Evolutionary conservation across 1,140 invertebrate genomes (phyloP), one percentile per base, ranked within the genome.

Genomic region (Babylonia areolata): DNA sequence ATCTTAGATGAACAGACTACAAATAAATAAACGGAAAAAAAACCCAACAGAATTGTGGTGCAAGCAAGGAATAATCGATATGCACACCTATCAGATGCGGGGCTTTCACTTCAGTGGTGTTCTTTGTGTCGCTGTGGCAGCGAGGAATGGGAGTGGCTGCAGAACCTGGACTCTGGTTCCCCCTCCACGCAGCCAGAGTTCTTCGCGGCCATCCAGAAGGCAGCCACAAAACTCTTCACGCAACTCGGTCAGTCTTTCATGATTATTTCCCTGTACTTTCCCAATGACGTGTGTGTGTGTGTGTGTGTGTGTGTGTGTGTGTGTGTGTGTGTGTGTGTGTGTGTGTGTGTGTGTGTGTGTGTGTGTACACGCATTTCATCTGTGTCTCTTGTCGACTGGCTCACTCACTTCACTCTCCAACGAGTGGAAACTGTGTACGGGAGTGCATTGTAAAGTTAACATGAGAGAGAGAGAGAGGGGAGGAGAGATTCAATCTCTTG

Each of bases 101-200:
- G n/a, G 17, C 46, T 69, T 31, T 69, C 6, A 28, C 64, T 69
- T n/a, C 23, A 28, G 58, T 73, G 33, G n/a, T 58, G 78, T 81
- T 35, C 85, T 37, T 81, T 23, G 15, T 64, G 5, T 64, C 58
- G 15, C 5, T n/a, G 88, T 95, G 89, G 69, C 95, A 97, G 97
- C 35, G 98, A 99, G 92, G 98, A 99, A 94, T 99, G 98, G 98
- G 96, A 97, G 88, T 95, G 95, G 94, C 90, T 95, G 75, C 93
- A 94, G 87, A 93, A 91, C 31, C 83, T 95, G 42, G 91, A 88
- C 75, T 64, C 90, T 20, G 86, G 90, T 28, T 46, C 81, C 35
- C 87, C 86, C 40, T 85, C 89, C 83, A 46, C 91, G 33, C 93
- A 94, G 79, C 80, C 89, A 84, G 88, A 92, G 58, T 94, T 95